phyloP scores from a whole-genome alignment of 1,140 invertebrate species.

The Platorchestia sp. region DNA sequence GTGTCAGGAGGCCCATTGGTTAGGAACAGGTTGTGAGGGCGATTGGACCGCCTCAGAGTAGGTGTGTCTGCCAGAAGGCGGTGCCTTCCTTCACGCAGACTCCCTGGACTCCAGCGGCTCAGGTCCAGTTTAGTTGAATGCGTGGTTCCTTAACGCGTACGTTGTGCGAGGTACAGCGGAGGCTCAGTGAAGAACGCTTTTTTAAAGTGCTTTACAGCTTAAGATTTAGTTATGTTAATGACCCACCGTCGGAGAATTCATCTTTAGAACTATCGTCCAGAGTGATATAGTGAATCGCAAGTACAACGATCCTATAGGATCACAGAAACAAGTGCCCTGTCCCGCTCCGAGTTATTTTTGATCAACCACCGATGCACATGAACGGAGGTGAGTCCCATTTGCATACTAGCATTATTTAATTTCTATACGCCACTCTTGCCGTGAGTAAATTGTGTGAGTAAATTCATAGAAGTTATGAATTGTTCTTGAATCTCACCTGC shows the following conservation, averaged over 20 bases:
- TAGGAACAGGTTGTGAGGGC: background rate
- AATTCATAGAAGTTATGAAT: background rate
- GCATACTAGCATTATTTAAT: background rate
- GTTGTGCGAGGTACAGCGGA: background rate
- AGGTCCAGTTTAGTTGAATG: background rate
- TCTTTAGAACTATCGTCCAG: background rate
- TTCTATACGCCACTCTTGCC: background rate
- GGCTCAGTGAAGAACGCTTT: background rate
- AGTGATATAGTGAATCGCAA: background rate
- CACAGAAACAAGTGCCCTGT: background rate
- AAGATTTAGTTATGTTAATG: background rate
- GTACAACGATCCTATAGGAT: background rate
- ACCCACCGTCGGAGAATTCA: background rate
- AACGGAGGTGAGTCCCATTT: conserved; percentile 39
- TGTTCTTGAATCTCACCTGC: background rate
- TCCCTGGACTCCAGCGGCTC: background rate
- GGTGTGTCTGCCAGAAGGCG: background rate
- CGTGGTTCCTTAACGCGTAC: background rate
- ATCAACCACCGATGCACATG: conserved; percentile 43
- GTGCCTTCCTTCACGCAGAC: conserved; percentile 9
- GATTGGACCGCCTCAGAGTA: background rate
- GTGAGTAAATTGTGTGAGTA: background rate
- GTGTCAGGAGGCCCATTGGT: background rate
- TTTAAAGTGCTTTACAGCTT: background rate
- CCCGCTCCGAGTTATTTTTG: background rate